Base-by-base conservation (phyloP, 2,797 vertebrate genomes). In the Anisognathus igniventris region DNA sequence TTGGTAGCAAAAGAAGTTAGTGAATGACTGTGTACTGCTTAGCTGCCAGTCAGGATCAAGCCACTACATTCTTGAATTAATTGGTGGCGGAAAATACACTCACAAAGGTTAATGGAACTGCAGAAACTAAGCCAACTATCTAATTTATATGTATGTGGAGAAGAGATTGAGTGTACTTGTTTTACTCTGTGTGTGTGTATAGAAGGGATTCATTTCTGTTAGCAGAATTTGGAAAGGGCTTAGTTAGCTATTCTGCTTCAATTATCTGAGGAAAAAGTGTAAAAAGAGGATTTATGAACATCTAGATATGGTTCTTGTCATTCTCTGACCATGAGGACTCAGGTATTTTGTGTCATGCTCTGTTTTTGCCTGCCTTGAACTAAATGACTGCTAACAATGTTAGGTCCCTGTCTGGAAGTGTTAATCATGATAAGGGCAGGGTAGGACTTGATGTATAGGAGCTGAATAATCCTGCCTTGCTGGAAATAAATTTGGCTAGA, bases 41-140 rank as follows among this genome's bases (percentile, higher is more conserved):
- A 79, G 27, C 24, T 82, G n/a, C 39, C 67, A 75, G n/a, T 4
- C 54, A 68, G 31, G n/a, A 37, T 47, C 50, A 87, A 90, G 48
- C 6, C 35, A 61, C 50, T 57, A 35, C 21, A 30, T 85, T 82
- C 27, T 75, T 68, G 21, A 87, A 79, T 90, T 94, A 82, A 78
- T 54, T 65, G 40, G 2, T 87, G 37, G 71, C 21, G 27, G 33
- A 87, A 89, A 67, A 77, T 71, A 37, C 21, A 84, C 62, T 87
- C 53, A 65, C 31, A 85, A 72, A 95, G 78, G 88, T 87, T 95
- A 94, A 94, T 85, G 67, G 47, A 91, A 82, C 67, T 62, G 14
- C 67, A 90, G 71, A 92, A 94, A 65, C 15, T 58, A 85, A 90
- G 67, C 50, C 50, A 89, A 75, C 60, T 54, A 23, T 79, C 53